phyloP scores from a whole-genome alignment of 1,140 invertebrate genomes.

The Meloidogyne chitwoodi region DNA sequence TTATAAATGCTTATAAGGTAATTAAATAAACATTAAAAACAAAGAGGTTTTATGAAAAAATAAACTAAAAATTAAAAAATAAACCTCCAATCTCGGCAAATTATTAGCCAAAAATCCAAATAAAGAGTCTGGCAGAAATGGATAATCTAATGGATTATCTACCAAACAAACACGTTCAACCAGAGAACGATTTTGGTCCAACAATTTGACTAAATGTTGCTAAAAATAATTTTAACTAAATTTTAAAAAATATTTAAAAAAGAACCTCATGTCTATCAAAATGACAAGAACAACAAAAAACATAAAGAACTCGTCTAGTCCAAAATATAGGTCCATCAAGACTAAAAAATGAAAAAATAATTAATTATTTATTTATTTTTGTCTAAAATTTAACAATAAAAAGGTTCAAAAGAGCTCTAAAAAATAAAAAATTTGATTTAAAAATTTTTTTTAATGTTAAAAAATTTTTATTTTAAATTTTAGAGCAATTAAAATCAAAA shows the following conservation, averaged over 20 bases:
- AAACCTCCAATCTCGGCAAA: slow-evolving; percentile 52
- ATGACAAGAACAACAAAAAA: slow-evolving; percentile 59
- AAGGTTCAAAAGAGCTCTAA: no score
- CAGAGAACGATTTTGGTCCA: slow-evolving; percentile 22
- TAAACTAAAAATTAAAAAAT: neutral
- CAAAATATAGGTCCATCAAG: slow-evolving; percentile 57
- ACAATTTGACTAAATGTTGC: slow-evolving; percentile 31
- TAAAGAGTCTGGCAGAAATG: slow-evolving; percentile 54
- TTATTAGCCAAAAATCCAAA: slow-evolving; percentile 54
- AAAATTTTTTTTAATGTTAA: no score
- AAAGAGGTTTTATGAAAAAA: no score
- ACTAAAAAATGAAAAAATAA: slow-evolving; percentile 25
- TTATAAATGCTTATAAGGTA: no score
- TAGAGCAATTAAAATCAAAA: no score
- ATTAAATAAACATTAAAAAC: neutral
- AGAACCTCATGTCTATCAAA: slow-evolving; percentile 58
- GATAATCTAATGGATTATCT: slow-evolving; percentile 55
- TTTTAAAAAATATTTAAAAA: neutral
- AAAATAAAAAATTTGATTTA: no score
- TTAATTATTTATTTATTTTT: neutral
- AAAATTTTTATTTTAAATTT: no score
- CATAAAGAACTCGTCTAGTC: slow-evolving; percentile 54
- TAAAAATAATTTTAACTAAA: slow-evolving; percentile 25
- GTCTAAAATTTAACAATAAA: no score
- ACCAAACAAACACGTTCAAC: slow-evolving; percentile 52